phyloP scores from a whole-genome alignment of 2,113 vertebrate genomes.

The Ptyas mucosa region DNA sequence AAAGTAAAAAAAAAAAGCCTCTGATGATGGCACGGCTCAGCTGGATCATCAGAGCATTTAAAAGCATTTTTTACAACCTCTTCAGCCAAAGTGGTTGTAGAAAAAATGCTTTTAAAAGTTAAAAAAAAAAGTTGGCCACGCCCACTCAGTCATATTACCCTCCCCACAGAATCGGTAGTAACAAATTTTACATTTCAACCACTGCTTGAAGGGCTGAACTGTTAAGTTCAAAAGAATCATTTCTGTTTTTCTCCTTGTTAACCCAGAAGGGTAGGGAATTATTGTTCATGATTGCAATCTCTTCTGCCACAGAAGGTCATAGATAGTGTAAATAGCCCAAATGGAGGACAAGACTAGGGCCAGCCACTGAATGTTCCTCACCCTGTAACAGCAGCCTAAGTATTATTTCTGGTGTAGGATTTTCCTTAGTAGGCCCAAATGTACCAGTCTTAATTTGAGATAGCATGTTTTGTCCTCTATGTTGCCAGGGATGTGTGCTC shows the following conservation, averaged over 20 bases:
- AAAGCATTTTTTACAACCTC: no score
- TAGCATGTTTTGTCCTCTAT: neutral
- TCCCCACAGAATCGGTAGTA: no score
- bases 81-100: no score
- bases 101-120: no score
- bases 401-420: neutral
- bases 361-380: neutral
- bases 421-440: neutral
- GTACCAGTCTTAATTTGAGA: neutral
- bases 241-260: neutral
- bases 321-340: neutral
- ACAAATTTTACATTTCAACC: no score
- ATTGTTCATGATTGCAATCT: neutral
- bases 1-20: no score
- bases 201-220: neutral
- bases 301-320: neutral
- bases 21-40: no score
- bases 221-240: neutral
- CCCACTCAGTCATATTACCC: no score
- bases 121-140: no score
- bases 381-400: neutral
- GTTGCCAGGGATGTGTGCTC: neutral
- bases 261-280: neutral
- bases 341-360: neutral
- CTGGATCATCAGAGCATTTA: no score